Evolutionary conservation across 1,140 invertebrate genomes (phyloP), one percentile per base, ranked within the genome.

Genomic region (Aporrectodea caliginosa): DNA sequence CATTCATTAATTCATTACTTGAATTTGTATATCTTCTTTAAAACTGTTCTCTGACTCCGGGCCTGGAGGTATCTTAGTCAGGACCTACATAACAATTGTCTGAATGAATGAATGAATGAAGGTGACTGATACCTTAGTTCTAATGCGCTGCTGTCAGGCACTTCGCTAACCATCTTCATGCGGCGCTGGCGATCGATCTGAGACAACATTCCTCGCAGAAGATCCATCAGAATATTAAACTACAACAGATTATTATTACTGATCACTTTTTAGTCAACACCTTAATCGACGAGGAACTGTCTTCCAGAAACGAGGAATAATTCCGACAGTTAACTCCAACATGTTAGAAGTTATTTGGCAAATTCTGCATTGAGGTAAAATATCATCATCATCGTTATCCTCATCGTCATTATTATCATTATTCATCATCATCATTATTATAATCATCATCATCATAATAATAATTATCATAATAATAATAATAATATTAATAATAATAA

Each of bases 121-220:
- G 22, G 69, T n/a, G n/a, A 33, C 22, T 76, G 1, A 1, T 1
- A 79, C 78, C 70, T 78, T 16, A 72, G 33, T 34, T 81, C 74
- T 1, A 79, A 69, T 12, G 74, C 74, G 22, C 76, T 72, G 34
- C 33, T 35, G 83, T 85, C 79, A 85, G 86, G 79, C 83, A 78
- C 75, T 85, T 87, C 80, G 6, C 80, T 74, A 14, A 81, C 68
- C 86, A 87, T 87, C 81, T 88, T 88, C 78, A 86, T 84, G 32
- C 85, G 74, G 69, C 86, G 81, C 75, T 87, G 84, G 88, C 93
- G 92, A 88, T 97, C 95, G 78, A 98, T 95, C 83, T 93, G 93
- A 82, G 95, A 93, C 77, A 97, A 88, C 95, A 97, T 97, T 82
- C 96, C 94, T 83, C 96, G 93, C n/a, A 97, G 89, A 2, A 96